A percentile compares a stretch with the other conserved stretches of the same genome.
These are phyloP conservation scores for Tubulanus polymorphus DNA, from an alignment of 2,888 invertebrate species.

Conservation along the genomic window DNA sequence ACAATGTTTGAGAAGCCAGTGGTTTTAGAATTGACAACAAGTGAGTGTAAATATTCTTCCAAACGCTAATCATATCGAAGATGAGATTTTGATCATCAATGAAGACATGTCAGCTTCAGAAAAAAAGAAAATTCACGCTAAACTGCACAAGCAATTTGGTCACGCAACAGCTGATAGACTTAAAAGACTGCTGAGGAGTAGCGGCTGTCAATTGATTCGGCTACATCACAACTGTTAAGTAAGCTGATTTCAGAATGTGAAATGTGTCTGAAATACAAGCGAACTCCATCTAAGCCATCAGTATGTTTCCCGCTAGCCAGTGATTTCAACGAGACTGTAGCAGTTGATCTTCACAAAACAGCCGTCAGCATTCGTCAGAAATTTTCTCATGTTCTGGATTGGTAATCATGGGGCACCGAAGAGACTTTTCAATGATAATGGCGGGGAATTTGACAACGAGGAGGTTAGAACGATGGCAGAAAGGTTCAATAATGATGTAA, in stretches of 20 bases:
- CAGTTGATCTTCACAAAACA: constrained; percentile 11
- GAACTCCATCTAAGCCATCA: constrained; percentile 6
- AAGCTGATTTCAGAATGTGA: background rate
- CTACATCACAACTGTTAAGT: background rate
- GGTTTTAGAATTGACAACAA: constrained; percentile 9
- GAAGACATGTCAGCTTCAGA: background rate
- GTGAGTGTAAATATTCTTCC: constrained; percentile 12
- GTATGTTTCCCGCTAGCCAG: constrained; percentile 10
- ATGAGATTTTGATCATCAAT: constrained; percentile 2
- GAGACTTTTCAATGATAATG: constrained; percentile 15
- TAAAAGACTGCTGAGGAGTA: constrained; percentile 15
- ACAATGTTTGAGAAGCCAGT: constrained; percentile 12
- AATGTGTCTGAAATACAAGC: background rate
- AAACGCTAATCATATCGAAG: background rate
- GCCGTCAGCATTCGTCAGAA: constrained; percentile 12
- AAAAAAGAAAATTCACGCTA: constrained; percentile 6
- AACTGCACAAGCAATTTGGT: constrained; percentile 24
- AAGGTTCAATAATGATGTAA: constrained; percentile 13
- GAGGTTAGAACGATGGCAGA: constrained; percentile 16
- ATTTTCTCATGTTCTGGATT: constrained; percentile 15
- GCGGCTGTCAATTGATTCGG: too few relatives aligned
- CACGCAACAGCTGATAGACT: constrained; percentile 20
- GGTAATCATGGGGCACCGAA: constrained; percentile 10
- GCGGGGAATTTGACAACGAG: constrained; percentile 19
- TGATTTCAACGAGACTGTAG: constrained; percentile 13